phyloP scores from a whole-genome alignment of 1,140 invertebrate genomes.

The Drosophila tani region DNA sequence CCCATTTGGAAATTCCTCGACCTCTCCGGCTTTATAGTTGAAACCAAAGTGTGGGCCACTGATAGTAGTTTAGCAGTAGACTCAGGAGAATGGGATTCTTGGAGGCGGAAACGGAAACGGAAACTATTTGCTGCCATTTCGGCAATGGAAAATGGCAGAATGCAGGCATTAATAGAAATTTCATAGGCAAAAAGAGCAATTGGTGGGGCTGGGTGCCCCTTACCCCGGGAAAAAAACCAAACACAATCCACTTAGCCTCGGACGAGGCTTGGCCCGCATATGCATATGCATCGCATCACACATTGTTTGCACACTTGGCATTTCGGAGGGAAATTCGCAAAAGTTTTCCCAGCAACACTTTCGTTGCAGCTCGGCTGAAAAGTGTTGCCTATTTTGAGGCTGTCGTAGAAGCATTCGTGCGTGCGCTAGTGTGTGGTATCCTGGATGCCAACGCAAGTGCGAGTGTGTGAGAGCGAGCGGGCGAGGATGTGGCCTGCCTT shows the following conservation, averaged over 20 bases:
- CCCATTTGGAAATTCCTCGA: conserved; percentile 55
- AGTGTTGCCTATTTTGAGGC: conserved; percentile 77
- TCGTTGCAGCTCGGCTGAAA: conserved; percentile 66
- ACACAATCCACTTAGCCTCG: conserved; percentile 41
- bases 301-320: conserved; percentile 83
- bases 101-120: conserved; percentile 62
- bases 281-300: conserved; percentile 69
- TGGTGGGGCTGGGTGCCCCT: conserved; percentile 10
- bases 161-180: conserved; percentile 75
- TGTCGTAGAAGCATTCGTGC: background rate
- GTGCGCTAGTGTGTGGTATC: conserved; percentile 12
- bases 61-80: conserved; percentile 27
- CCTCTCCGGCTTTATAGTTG: conserved; percentile 26
- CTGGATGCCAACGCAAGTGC: conserved; percentile 27
- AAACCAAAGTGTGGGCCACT: conserved; percentile 37
- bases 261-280: conserved; percentile 51
- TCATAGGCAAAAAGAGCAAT: conserved; percentile 63
- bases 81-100: background rate
- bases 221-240: conserved; percentile 8
- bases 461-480: conserved; percentile 3
- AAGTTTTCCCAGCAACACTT: conserved; percentile 77
- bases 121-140: conserved; percentile 80
- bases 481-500: conserved; percentile 50
- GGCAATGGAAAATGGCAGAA: conserved; percentile 50
- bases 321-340: conserved; percentile 73